Percentiles rank a stretch among this genome's conserved stretches.
phyloP scores from a whole-genome alignment of 2,113 vertebrate genomes.

The Blennius ocellaris region DNA sequence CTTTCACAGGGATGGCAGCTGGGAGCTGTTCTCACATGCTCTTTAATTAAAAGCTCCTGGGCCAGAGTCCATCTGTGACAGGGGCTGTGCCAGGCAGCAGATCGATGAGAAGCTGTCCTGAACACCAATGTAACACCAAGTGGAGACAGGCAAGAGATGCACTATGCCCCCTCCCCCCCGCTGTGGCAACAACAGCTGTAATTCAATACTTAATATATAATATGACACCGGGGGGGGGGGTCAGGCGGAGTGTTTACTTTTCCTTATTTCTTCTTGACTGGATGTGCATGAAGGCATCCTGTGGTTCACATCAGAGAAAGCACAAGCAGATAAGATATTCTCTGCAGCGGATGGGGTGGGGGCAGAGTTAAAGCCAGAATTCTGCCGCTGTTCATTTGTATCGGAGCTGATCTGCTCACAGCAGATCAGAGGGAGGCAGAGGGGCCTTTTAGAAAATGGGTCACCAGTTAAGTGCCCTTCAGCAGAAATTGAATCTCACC shows the following conservation, averaged over 20 bases:
- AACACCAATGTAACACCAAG: slow-evolving; percentile 65
- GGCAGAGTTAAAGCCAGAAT: slow-evolving; percentile 46
- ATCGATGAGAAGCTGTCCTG: slow-evolving; percentile 80
- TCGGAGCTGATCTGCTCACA: slow-evolving; percentile 54
- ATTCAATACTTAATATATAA: slow-evolving; percentile 75
- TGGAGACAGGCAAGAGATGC: slow-evolving; percentile 68
- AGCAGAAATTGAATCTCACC: slow-evolving; percentile 82
- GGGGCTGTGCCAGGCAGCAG: slow-evolving; percentile 73
- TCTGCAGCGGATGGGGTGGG: slow-evolving; percentile 33
- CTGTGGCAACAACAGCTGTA: slow-evolving; percentile 64
- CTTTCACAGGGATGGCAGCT: slow-evolving; percentile 82
- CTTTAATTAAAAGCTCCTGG: slow-evolving; percentile 86
- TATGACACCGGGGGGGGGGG: slow-evolving; percentile 57
- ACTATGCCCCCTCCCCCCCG: slow-evolving; percentile 37
- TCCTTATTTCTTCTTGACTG: slow-evolving; percentile 55
- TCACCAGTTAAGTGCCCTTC: slow-evolving; percentile 80
- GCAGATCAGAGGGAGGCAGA: slow-evolving; percentile 68
- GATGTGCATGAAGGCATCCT: slow-evolving; percentile 56
- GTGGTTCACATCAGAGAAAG: slow-evolving; percentile 58
- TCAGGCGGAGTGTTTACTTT: slow-evolving; percentile 56
- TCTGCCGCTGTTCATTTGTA: slow-evolving; percentile 63
- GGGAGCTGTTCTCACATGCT: slow-evolving; percentile 83
- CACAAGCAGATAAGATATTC: slow-evolving; percentile 44
- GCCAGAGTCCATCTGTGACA: slow-evolving; percentile 82
- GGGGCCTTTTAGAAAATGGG: slow-evolving; percentile 78